Percentiles rank a stretch among this genome's conserved stretches.
These are phyloP conservation scores for Falco novaeseelandiae DNA, from an alignment of 2,797 vertebrate species.

Conservation along the genomic window DNA sequence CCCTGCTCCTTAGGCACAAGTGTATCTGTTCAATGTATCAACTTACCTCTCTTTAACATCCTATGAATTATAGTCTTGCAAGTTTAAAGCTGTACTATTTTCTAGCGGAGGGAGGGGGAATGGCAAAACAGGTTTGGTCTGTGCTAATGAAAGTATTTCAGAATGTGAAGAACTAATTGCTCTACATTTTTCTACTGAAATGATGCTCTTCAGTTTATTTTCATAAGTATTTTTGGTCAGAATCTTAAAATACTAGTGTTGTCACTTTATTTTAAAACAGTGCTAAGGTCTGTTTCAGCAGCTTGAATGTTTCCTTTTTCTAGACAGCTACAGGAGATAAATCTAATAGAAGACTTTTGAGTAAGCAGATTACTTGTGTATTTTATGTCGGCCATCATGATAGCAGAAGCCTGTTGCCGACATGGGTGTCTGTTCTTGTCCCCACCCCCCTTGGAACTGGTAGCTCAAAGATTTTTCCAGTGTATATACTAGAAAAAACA, in stretches of 20 bases:
- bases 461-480: not conserved
- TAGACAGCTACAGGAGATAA: not conserved
- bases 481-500: not conserved
- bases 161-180: not conserved
- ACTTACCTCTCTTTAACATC: rapidly evolving
- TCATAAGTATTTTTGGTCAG: not conserved
- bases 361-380: not conserved
- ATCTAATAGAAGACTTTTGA: not conserved
- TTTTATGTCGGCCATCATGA: not conserved
- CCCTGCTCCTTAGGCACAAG: not conserved
- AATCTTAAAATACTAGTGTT: not conserved
- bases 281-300: not conserved
- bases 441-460: not conserved
- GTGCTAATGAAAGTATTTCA: not conserved
- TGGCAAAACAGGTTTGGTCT: not conserved
- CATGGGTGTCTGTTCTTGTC: not conserved
- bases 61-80: no score
- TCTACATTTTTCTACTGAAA: rapidly evolving
- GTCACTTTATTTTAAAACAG: not conserved
- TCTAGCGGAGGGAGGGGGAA: not conserved
- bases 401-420: not conserved
- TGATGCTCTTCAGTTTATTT: not conserved
- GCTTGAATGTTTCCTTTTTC: not conserved
- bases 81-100: not conserved
- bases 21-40: no score